Base-by-base conservation (phyloP, 2,888 invertebrate species). In the Conchocele bisecta region DNA sequence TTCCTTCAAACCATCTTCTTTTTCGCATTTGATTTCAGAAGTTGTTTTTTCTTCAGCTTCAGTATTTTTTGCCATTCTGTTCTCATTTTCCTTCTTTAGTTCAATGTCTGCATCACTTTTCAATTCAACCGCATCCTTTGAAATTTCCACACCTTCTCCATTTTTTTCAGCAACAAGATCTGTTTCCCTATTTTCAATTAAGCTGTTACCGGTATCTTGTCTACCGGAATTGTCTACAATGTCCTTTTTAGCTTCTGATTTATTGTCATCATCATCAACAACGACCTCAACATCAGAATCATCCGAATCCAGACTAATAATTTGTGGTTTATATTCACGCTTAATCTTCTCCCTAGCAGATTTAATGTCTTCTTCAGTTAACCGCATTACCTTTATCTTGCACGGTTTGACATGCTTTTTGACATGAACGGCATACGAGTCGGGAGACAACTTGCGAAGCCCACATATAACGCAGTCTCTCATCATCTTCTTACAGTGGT, bases 381-480 rank as follows among this genome's bases (percentile, higher is more conserved):
- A 41, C 22, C 81, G 72, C 29, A 75, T 66, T 11, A 87, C 41
- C 31, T 65, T 67, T 5, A 88, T 81, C 13, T 76, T 79, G 68
- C 87, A 86, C 33, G 84, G 83, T 41, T 83, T 85, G 6, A 87
- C 67, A 69, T 89, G 89, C 15, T 57, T 72, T 33, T 82, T 81
- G 20, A 88, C 72, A 73, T 86, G 83, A 26, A 54, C 59, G 17
- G 71, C 74, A 63, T 78, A 79, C 26, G 63, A 68, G 37, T 78
- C 77, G 26, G 77, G 74, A 31, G 79, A 74, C 4, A 75, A 60
- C 17, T 78, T 83, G 15, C 66, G 79, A 44, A 83, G 70, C n/a
- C 77, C 79, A 78, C 86, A 88, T 51, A 86, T 80, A 51, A 57
- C 71, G 67, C 84, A 85, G 26, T 81, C 82, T 26, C 83, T 71